phyloP scores from a whole-genome alignment of 2,888 invertebrate genomes.

The Callinectes sapidus region DNA sequence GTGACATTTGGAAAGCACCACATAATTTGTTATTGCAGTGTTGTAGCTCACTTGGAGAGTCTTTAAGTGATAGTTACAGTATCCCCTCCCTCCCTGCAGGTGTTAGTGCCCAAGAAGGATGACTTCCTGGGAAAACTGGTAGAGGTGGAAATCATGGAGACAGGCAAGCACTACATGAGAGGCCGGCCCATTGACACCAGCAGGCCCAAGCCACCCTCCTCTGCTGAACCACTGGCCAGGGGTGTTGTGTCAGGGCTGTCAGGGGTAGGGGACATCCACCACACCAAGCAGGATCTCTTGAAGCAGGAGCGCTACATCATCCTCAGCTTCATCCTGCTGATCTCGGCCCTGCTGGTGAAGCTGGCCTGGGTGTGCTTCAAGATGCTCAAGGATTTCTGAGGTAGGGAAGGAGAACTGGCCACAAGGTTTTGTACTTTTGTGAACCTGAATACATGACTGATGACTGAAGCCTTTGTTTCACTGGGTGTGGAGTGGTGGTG shows the following conservation, averaged over 20 bases:
- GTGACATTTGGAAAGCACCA: no score
- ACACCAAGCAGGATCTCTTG: constrained; percentile 53
- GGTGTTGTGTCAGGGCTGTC: constrained; percentile 51
- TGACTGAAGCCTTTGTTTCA: background rate
- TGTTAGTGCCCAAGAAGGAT: constrained; percentile 87
- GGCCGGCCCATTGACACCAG: constrained; percentile 59
- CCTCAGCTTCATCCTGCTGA: constrained; percentile 68
- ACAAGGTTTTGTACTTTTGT: constrained; percentile 17
- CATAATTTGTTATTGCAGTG: no score
- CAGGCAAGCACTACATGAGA: constrained; percentile 70
- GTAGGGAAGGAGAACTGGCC: background rate
- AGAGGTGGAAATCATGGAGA: constrained; percentile 82
- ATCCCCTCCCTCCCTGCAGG: constrained; percentile 76
- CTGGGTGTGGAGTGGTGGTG: background rate
- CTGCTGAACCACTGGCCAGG: constrained; percentile 47
- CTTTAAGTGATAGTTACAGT: background rate
- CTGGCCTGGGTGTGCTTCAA: constrained; percentile 67
- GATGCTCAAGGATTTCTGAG: constrained; percentile 60
- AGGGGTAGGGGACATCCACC: background rate
- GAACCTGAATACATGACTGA: background rate
- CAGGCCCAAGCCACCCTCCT: constrained; percentile 45
- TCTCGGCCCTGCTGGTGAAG: constrained; percentile 68
- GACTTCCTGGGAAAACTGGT: constrained; percentile 89
- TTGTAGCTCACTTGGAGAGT: no score
- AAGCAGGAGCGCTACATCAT: constrained; percentile 68